These are phyloP conservation scores for Oceanodroma leucorhoa DNA, from an alignment of 2,797 vertebrate species.

Conservation along the genomic window DNA sequence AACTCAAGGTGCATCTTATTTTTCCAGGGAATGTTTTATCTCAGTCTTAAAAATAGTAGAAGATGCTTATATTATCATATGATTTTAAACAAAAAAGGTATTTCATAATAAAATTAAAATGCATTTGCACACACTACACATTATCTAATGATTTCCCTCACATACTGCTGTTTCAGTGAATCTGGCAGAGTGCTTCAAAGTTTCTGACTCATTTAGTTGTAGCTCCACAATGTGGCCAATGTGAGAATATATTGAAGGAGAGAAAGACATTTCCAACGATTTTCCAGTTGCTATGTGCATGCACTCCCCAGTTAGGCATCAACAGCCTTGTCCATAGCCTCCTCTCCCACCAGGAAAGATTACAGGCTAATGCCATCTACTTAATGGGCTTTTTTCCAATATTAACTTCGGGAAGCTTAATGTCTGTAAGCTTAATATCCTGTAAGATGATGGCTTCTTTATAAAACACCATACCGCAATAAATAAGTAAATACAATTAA, in stretches of 20 bases:
- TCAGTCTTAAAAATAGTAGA: not conserved
- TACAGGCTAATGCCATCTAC: not conserved
- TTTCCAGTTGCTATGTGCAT: not conserved
- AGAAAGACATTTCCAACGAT: not conserved
- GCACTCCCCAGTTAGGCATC: not conserved
- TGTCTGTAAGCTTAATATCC: not conserved
- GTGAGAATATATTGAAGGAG: not conserved
- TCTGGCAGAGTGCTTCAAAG: not conserved
- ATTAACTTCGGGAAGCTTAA: not conserved
- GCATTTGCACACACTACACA: not conserved
- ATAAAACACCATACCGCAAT: not conserved
- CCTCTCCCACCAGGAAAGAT: not conserved
- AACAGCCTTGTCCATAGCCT: not conserved
- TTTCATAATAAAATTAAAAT: not conserved
- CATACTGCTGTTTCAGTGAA: not conserved
- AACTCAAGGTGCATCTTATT: not conserved
- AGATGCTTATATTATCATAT: not conserved
- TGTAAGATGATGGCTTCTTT: not conserved
- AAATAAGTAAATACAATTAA: not conserved
- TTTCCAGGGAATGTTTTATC: not conserved
- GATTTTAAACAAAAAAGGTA: not conserved
- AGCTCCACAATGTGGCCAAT: constrained; percentile 66
- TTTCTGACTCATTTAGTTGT: constrained; percentile 19
- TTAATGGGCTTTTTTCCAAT: not conserved
- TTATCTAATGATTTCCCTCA: not conserved